Evolutionary conservation across 2,113 vertebrate genomes (phyloP), one percentile per base, ranked within the genome.

Genomic region (Microcebus griseorufus): DNA sequence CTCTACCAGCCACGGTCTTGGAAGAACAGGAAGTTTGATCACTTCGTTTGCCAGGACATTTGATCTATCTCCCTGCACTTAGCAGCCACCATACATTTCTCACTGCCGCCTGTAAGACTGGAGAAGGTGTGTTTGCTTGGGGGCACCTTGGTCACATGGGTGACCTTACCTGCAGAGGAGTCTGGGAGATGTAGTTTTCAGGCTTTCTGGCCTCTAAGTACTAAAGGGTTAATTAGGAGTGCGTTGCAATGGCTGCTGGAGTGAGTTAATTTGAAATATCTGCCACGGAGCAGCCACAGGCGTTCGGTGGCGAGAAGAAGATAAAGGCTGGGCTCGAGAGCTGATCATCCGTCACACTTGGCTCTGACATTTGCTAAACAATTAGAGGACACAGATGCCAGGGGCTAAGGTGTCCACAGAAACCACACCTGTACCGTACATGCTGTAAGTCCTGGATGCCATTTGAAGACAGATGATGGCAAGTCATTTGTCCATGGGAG

Each of bases 141-240:
- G 23, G 12, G 23, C 9, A 78, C 39, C 72, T 27, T 34, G 69
- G n/a, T 75, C 83, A n/a, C n/a, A 4, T 23, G 34, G 14, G 27
- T 29, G 48, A 37, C 51, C 3, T 75, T 48, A 23, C 22, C 45
- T 62, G 65, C 65, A 88, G 92, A 85, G 70, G 39, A 11, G 9
- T 94, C 84, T 95, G 84, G 84, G 65, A 96, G 87, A 70, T 90
- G 76, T 34, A 45, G 48, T 84, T 88, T 87, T 87, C n/a, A 18
- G 48, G 48, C 65, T 90, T 51, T 70, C 76, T 64, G 42, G 42
- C 16, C 51, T 84, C 69, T 42, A 16, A 14, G 29, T 29, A 14
- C 58, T 6, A 32, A 20, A 69, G 48, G 10, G 12, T 88, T 45
- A 23, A 70, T 18, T 67, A 42, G 18, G n/a, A 85, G 37, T 20